Conservation (phyloP, 2,113 vertebrate genomes). For the Cairina moschata region DNA sequence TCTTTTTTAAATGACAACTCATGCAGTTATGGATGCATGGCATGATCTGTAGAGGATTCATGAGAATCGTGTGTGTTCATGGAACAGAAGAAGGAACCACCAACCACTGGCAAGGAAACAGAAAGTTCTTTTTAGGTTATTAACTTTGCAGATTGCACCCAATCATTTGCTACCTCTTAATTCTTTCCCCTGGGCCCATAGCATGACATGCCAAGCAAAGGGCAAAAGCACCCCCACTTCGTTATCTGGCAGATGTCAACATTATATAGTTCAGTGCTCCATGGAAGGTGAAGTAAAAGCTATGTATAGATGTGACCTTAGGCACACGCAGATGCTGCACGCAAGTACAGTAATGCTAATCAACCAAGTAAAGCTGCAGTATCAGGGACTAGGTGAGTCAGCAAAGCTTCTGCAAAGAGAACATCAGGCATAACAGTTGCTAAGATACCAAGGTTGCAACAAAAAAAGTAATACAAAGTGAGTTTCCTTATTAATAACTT, state of each 20-base stretch:
- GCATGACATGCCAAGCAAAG: not conserved
- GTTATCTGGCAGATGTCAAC: not conserved
- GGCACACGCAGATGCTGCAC: not conserved
- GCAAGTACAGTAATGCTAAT: not conserved
- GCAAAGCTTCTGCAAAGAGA: constrained; percentile 24
- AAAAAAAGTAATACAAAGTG: constrained; percentile 41
- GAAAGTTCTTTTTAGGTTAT: not conserved
- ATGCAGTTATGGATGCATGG: not conserved
- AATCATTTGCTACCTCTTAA: not conserved
- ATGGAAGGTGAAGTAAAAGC: not conserved
- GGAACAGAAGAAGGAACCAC: not conserved
- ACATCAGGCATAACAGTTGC: constrained; percentile 55
- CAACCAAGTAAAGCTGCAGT: constrained; percentile 21
- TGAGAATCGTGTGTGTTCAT: not conserved
- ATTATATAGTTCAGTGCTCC: not conserved
- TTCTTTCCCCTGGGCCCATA: not conserved
- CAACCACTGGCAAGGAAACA: not conserved
- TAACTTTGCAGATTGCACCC: not conserved
- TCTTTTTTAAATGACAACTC: not conserved
- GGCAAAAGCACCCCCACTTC: not conserved
- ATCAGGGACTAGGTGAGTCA: constrained; percentile 20
- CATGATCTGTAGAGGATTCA: not conserved
- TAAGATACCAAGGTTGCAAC: constrained; percentile 46
- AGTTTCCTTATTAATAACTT: constrained; percentile 31
- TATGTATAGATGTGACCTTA: not conserved